Base-by-base conservation (phyloP, 2,113 vertebrate species). In the Oreotrochilus melanogaster region DNA sequence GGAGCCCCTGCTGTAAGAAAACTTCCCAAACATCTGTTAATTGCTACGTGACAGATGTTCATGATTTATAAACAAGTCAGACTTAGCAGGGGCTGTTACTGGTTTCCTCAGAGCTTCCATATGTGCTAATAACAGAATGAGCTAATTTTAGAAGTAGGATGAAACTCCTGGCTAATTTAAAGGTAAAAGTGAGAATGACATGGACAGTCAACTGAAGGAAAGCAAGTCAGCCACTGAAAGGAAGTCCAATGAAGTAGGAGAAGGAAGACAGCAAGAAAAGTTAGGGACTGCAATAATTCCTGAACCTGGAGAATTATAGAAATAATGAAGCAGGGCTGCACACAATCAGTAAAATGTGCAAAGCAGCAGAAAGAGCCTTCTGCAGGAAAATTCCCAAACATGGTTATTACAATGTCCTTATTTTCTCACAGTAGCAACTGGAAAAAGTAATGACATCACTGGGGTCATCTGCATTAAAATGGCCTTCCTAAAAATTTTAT, bases 21-120 rank as follows among this genome's bases (percentile, higher is more conserved):
- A 81, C 60, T 88, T 95, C 84, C 67, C 88, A 90, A 94, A 96
- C 92, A 67, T 92, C 96, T 96, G 95, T 96, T 95, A 94, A 96
- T 94, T 92, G 94, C 88, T 92, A 6, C 86, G 86, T 94, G 92
- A 50, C 91, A 95, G 90, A 95, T 96, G 92, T 96, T 95, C 90
- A 94, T 94, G 88, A 76, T 93, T 75, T 86, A 88, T 90, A 86
- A 95, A 94, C 95, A 94, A 94, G 79, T 88, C 67, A 94, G 82
- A 66, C 67, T 62, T 82, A 67, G 90, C 79, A 66, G 86, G 86
- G 75, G 31, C 75, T 80, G 58, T 90, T 90, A 62, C 78, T 88
- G 67, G 22, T 83, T 97, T 88, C 37, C 86, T 93, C 74, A 79
- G 75, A 90, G 90, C 43, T 97, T 83, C 86, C 92, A 15, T 86